Percentiles rank a stretch among this genome's conserved stretches.
phyloP scores from a whole-genome alignment of 2,113 vertebrate genomes.

The Bubo blakistoni region DNA sequence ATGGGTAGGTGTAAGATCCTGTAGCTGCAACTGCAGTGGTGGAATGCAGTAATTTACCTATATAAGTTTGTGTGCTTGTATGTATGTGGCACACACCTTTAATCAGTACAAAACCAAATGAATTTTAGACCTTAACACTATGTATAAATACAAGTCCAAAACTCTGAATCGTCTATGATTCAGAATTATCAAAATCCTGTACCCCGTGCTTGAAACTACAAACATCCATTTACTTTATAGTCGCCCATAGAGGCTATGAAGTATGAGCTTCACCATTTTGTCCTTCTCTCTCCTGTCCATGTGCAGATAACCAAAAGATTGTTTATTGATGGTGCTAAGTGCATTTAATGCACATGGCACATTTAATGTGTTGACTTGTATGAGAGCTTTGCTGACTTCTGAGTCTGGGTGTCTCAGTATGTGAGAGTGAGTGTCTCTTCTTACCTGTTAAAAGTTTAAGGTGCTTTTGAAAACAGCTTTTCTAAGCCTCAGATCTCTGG shows the following conservation, averaged over 20 bases:
- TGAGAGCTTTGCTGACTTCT: neutral
- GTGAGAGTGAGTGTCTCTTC: neutral
- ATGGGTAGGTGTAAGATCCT: neutral
- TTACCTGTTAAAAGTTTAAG: neutral
- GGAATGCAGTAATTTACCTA: neutral
- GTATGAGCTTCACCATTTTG: neutral
- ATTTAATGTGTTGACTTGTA: neutral
- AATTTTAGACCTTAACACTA: neutral
- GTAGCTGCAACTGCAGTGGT: neutral
- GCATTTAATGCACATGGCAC: neutral
- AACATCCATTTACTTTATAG: neutral
- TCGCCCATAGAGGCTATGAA: neutral
- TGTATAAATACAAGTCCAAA: neutral
- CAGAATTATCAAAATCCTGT: neutral
- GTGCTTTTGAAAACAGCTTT: neutral
- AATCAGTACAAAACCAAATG: neutral
- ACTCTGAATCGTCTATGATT: neutral
- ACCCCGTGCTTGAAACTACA: neutral
- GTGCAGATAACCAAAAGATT: neutral
- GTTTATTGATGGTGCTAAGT: neutral
- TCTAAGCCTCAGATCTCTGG: neutral
- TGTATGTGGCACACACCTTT: neutral
- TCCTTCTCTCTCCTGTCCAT: neutral
- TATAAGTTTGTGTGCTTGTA: neutral
- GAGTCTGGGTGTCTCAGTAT: neutral